These are phyloP conservation scores for Fulica atra DNA, from an alignment of 2,113 vertebrate genomes.

Conservation along the genomic window DNA sequence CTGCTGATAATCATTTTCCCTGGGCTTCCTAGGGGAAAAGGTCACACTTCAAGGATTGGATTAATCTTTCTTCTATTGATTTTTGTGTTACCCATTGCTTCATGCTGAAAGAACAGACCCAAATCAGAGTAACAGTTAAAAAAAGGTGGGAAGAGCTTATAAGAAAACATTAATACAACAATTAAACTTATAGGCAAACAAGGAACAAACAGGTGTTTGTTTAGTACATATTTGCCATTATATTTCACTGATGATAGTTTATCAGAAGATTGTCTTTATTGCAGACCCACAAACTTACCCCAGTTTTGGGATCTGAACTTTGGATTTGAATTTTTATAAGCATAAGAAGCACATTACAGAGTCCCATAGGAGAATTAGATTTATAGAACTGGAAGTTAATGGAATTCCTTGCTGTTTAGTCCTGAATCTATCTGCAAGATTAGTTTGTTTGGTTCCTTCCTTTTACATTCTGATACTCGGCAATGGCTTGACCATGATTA, in stretches of 20 bases:
- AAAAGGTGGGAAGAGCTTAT: neutral
- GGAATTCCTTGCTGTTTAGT: neutral
- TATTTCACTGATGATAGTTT: neutral
- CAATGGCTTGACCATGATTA: neutral
- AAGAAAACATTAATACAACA: neutral
- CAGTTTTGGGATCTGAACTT: neutral
- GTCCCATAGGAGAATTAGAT: neutral
- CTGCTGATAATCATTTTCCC: neutral
- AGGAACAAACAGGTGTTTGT: neutral
- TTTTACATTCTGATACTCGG: neutral
- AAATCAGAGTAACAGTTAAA: neutral
- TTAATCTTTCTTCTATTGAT: neutral
- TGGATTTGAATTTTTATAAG: neutral
- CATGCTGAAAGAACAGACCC: neutral
- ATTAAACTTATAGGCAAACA: neutral
- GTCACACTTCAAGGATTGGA: neutral
- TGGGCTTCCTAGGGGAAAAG: neutral
- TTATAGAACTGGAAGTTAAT: neutral
- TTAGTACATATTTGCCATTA: too few species aligned
- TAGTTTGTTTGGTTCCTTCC: neutral
- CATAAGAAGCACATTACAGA: neutral
- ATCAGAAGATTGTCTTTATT: neutral
- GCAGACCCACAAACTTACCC: neutral
- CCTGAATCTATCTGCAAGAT: neutral
- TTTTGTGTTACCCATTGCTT: neutral